Evolutionary conservation across 37 sponge, comb jelly and placozoan genomes (phyloP).

Genomic region (Bolinopsis microptera): DNA sequence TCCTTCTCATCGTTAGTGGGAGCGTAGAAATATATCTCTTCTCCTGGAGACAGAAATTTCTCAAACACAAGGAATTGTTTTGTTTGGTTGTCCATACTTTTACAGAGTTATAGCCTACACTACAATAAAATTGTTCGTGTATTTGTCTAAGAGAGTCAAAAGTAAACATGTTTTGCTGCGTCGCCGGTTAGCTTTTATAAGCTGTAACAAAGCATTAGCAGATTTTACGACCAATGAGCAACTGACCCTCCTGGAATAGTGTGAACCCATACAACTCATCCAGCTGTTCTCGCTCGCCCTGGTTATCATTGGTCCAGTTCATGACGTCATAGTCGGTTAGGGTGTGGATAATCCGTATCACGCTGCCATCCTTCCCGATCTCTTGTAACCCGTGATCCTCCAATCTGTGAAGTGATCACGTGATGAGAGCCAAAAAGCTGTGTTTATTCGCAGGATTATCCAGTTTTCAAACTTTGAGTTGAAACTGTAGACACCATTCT

Average conservation of each 20-base stretch:
- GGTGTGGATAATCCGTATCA: neutral
- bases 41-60: neutral
- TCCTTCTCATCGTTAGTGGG: constrained; percentile 21
- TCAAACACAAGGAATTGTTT: neutral
- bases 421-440: neutral
- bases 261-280: constrained; percentile 28
- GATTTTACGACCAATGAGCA: too few relatives aligned
- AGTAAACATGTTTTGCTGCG: too few relatives aligned
- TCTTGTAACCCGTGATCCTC: constrained; percentile 19
- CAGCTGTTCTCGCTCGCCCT: neutral
- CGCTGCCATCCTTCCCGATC: neutral
- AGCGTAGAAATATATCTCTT: constrained; percentile 41
- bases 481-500: too few relatives aligned
- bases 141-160: too few relatives aligned
- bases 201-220: too few relatives aligned
- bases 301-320: neutral
- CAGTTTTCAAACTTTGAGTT: too few relatives aligned
- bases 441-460: neutral
- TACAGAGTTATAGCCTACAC: too few relatives aligned
- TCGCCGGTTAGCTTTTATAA: too few relatives aligned
- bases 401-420: neutral
- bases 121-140: too few relatives aligned
- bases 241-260: neutral
- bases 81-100: neutral
- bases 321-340: constrained; percentile 33